These are phyloP conservation scores for Hippotragus niger DNA, from an alignment of 2,113 vertebrate species.

Conservation along the genomic window DNA sequence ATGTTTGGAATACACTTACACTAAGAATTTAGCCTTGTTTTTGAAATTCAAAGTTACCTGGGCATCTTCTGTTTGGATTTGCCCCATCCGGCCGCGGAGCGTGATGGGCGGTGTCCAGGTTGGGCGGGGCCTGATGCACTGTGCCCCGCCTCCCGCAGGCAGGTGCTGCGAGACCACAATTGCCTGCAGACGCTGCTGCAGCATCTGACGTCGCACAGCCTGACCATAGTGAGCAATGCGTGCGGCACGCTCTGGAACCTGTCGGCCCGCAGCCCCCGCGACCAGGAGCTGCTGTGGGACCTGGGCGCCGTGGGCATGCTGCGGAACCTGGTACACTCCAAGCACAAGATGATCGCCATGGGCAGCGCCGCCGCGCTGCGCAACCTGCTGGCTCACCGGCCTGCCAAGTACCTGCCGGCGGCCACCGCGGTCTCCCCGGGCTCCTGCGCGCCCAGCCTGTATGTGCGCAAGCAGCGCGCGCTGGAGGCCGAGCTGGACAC, in stretches of 20 bases:
- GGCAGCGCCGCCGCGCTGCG: slow-evolving; percentile 95
- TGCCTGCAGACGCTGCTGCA: slow-evolving; percentile 97
- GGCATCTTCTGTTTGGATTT: background rate
- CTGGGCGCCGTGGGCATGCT: slow-evolving; percentile 97
- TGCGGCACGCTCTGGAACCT: slow-evolving; percentile 99
- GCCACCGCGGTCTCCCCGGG: slow-evolving; percentile 90
- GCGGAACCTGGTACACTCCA: slow-evolving; percentile 97
- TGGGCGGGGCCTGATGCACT: background rate
- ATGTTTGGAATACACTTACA: background rate
- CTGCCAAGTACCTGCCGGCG: slow-evolving; percentile 91
- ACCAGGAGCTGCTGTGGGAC: slow-evolving; percentile 99
- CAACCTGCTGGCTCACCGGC: slow-evolving; percentile 95
- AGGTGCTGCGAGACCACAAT: slow-evolving; percentile 95
- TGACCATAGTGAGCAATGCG: slow-evolving; percentile 98
- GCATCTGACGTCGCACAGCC: slow-evolving; percentile 96
- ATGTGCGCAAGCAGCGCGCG: slow-evolving; percentile 96
- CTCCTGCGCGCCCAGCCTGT: slow-evolving; percentile 94
- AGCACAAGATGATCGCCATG: slow-evolving; percentile 99
- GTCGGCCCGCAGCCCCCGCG: slow-evolving; percentile 91
- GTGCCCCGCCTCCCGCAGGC: slow-evolving; percentile 74
- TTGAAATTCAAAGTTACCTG: background rate
- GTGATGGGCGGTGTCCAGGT: rapidly evolving
- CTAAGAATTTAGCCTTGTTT: background rate
- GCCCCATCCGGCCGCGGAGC: background rate
- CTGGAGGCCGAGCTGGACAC: slow-evolving; percentile 96